These are phyloP conservation scores for Varecia variegata DNA, from an alignment of 2,797 vertebrate species.

Conservation along the genomic window DNA sequence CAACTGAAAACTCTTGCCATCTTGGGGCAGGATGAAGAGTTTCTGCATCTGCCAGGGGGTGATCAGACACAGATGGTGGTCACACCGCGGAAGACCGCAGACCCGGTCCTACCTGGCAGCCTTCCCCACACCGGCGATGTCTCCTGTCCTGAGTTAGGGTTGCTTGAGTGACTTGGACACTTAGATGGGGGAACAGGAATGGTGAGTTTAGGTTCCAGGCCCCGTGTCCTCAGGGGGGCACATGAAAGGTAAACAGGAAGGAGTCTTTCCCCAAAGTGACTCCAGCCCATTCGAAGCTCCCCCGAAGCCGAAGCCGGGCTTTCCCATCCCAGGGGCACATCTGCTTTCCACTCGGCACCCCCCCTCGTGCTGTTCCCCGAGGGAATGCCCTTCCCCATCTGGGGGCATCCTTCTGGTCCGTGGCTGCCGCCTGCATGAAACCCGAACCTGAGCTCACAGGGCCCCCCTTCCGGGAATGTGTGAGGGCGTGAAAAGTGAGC, in stretches of 20 bases:
- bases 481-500: neutral
- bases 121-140: neutral
- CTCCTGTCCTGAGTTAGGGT: neutral
- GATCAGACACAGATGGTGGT: rapidly evolving
- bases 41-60: neutral
- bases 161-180: rapidly evolving
- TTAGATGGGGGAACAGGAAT: neutral
- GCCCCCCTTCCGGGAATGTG: neutral
- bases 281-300: neutral
- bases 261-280: neutral
- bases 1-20: neutral
- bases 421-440: rapidly evolving
- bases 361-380: neutral
- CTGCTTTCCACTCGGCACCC: neutral
- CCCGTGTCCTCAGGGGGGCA: rapidly evolving
- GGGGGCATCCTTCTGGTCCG: neutral
- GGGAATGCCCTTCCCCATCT: neutral
- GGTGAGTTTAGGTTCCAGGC: neutral
- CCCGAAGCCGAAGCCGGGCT: neutral
- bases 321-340: rapidly evolving
- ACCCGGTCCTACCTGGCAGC: neutral
- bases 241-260: neutral
- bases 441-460: neutral
- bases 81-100: neutral
- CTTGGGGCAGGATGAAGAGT: neutral